Percentiles rank a stretch among this genome's conserved stretches.
phyloP scores from a whole-genome alignment of 2,797 vertebrate species.

The Poeciliopsis infans region DNA sequence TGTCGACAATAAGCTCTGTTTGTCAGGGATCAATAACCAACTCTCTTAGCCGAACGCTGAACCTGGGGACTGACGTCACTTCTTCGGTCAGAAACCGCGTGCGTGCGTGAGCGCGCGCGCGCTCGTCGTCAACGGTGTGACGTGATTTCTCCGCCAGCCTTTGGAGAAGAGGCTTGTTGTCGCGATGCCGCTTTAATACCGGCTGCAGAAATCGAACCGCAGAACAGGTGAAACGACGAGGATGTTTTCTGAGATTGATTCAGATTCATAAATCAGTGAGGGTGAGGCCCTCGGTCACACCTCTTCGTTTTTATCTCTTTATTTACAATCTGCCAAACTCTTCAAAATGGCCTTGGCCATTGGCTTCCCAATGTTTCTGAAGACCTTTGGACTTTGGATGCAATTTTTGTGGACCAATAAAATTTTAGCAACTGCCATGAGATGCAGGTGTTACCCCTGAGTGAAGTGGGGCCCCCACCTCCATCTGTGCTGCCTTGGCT shows the following conservation, averaged over 20 bases:
- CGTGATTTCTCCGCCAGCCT: slow-evolving; percentile 25
- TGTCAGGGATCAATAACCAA: neutral
- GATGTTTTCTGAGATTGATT: neutral
- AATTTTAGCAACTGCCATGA: neutral
- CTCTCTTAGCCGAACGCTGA: neutral
- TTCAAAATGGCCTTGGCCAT: neutral
- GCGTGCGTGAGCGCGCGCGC: neutral
- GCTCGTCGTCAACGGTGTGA: slow-evolving; percentile 4
- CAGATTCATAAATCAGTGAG: neutral
- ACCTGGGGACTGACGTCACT: slow-evolving; percentile 53
- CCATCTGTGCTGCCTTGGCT: too few relatives aligned
- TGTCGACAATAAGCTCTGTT: neutral
- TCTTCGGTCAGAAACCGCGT: slow-evolving; percentile 14
- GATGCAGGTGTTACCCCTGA: neutral
- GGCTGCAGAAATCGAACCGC: neutral
- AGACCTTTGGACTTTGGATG: neutral
- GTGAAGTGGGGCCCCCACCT: too few relatives aligned
- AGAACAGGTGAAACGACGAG: neutral
- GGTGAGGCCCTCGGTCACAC: neutral
- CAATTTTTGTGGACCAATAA: neutral
- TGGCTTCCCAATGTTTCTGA: too few relatives aligned
- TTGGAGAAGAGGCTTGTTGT: neutral
- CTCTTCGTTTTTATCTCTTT: neutral
- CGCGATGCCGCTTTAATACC: neutral
- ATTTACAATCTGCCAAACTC: neutral